Evolutionary conservation across 2,113 vertebrate genomes (phyloP), one percentile per base, ranked within the genome.

Genomic region (Sorex fumeus): DNA sequence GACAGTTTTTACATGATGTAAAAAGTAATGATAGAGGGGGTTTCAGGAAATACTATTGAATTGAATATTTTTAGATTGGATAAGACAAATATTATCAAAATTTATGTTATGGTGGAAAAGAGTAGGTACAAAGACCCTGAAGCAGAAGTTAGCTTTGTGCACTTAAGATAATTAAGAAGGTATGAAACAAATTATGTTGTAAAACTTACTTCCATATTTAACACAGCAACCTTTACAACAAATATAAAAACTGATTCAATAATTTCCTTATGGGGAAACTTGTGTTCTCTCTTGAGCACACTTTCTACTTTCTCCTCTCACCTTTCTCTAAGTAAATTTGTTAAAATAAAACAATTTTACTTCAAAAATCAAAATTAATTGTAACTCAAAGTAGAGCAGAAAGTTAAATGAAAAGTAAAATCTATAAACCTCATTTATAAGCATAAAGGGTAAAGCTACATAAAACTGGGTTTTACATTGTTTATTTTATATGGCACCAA

Each of bases 1-100:
- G 8, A 47, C 7, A 40, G 40, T 40, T 40, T 3, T 40, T 3
- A 74, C 66, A 0, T 75, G 62, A 77, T 71, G 76, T 85, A 66
- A 82, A 11, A 18, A 11, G 27, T 91, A 40, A 57, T 77, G 11
- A 34, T 15, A 45, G 21, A 82, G 36, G 23, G 18, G 0, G 3
- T n/a, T 91, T 85, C 47, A 72, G 34, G 87, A 28, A 78, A 69
- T 3, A 27, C 8, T 23, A 69, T 90, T 75, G 18, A 79, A 86
- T 60, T 60, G 4, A 88, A 71, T 18, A 11, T 81, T 77, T 71
- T 57, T 72, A 27, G 72, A 76, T 72, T 85, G 1, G 85, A 40
- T 90, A 18, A 9, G 83, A 67, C 28, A 19, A 36, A 82, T 40
- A 10, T 89, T 28, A 43, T 89, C 8, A 77, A 64, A 77, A 82